Base-by-base conservation (phyloP, 2,113 vertebrate species). In the Elephas maximus region DNA sequence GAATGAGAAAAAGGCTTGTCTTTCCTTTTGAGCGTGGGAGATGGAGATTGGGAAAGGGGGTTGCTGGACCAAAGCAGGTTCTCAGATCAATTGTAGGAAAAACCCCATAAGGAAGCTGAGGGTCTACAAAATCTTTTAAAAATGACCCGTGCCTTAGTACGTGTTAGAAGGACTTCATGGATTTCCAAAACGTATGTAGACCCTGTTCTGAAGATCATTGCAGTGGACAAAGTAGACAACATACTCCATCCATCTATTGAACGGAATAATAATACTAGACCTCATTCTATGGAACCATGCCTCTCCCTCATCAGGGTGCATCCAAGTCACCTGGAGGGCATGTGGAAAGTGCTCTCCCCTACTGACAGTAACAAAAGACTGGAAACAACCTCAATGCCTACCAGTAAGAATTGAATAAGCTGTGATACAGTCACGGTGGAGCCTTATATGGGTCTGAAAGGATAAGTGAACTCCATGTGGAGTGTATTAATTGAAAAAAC, bases 161-260 rank as follows among this genome's bases (percentile, higher is more conserved):
- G 21, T 14, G 5, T 0, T 88, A 14, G 51, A 18, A 82, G n/a
- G 20, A 57, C 17, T 76, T 44, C 4, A 0, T 28, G 33, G 41
- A 41, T 45, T 65, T 41, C 33, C 80, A 63, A 48, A 57, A 88
- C 24, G 57, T 60, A 26, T 60, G 5, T 1, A 37, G n/a, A 23
- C 45, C 26, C 74, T 44, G 0, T 2, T 63, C 53, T 71, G 41
- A 84, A 81, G 26, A 28, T 37, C 41, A 53, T 26, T 84, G 45
- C 3, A 7, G 4, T 14, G 15, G 30, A 24, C 4, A 33, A 7
- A 7, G 4, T 14, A 10, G 30, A 24, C 4, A 33, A 7, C 11
- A 44, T 37, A 21, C 2, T 60, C 18, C 26, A 5, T 67, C 3
- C 26, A 18, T 67, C 45, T 73, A 12, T 69, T 85, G 18, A 15